Base-by-base conservation (phyloP, 1,140 invertebrate genomes). In the Pseudomyrmex concolor region DNA sequence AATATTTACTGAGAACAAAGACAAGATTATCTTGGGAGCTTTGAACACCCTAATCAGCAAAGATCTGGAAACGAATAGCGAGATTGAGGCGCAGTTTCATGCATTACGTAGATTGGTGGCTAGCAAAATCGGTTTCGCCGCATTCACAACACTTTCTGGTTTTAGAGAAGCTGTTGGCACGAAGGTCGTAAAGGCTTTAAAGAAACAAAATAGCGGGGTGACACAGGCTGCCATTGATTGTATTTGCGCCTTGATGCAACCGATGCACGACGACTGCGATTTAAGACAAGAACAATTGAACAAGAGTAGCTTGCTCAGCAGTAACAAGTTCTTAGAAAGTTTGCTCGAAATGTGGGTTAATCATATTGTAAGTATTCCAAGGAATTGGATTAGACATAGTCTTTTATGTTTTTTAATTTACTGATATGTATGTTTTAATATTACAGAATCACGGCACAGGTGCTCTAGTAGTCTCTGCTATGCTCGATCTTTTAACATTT, bases 401-500 rank as follows among this genome's bases (percentile, higher is more conserved):
- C 50, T 51, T 12, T 51, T 51, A 51, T 51, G 9, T 51, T 51
- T 12, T 51, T 64, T 8, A 59, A 7, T 34, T 10, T 43, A 45
- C 67, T 67, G 51, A 54, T 62, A 54, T 55, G 10, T 72, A 22
- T 25, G 13, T 50, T 57, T 84, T 62, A 84, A 73, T 55, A 66
- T 88, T 88, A 80, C 90, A 98, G 97, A 96, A 96, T 88, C 96
- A 96, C 91, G 97, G 96, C 50, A 97, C 96, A 73, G 97, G 97
- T n/a, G 97, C 97, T 45, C 89, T 98, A 43, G 96, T 98, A 2
- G 96, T 97, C n/a, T 97, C 97, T 22, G 97, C 98, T 51, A 99
- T 99, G 98, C 95, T 99, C 90, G 99, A 99, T 94, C 99, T 99
- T 92, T 95, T 99, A 84, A 99, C 99, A n/a, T 99, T 99, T 95